Evolutionary conservation across 2,888 invertebrate species (phyloP), one percentile per base, ranked within the genome.

Genomic region (Parasteatoda lunata): DNA sequence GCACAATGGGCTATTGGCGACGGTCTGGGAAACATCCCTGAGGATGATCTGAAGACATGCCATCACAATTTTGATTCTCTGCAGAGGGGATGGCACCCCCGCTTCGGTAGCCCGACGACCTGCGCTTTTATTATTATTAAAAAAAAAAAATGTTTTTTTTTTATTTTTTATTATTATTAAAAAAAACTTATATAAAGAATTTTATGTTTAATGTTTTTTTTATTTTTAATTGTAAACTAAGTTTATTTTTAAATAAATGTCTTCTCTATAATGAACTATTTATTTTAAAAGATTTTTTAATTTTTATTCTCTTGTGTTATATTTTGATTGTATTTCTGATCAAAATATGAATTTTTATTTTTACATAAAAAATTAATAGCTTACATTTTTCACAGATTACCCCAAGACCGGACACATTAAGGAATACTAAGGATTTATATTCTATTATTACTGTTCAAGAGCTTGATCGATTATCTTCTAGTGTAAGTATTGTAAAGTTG

Each of bases 371-470:
- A 59, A 59, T n/a, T 13, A 5, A 59, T 6, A 13, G 5, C 70
- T 70, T 48, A 11, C 11, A 48, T 48, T n/a, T 48, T n/a, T 52
- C 66, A 47, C 15, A 88, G 88, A 80, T 88, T 13, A 84, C 79
- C 65, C 88, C 88, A 51, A 65, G 48, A 15, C 75, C 77, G 9
- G 88, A 88, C 70, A 59, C 47, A 6, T 69, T 80, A 15, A 75
- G 84, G 54, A 80, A 76, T 70, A 79, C 76, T 5, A 76, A 80
- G 49, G 76, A 87, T 54, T 70, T 71, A 5, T 89, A 88, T 70
- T 47, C 54, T 11, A 81, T 73, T 51, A 48, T 88, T 47, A 88
- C 84, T n/a, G 70, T 89, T 30, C 52, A 87, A 30, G 82, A 89
- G 45, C 66, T 89, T 5, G 81, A 84, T 77, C 52, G 77, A 8